Percentiles rank a stretch among this genome's conserved stretches.
Conservation (phyloP, 2,797 vertebrate genomes). For the Diceros bicornis region DNA sequence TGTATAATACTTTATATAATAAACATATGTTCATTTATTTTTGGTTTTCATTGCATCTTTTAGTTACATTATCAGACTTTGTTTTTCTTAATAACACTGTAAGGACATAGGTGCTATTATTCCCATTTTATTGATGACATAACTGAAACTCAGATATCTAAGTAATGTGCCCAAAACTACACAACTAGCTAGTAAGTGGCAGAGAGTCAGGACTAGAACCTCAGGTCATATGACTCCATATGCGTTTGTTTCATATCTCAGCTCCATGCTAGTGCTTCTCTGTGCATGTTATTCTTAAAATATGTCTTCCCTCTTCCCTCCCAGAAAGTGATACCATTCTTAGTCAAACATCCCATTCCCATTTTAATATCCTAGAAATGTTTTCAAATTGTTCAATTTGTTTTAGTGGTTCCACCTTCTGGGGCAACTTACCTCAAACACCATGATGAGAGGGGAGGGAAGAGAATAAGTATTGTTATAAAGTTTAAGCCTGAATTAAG, state of each 20-base stretch:
- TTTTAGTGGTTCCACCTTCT: conserved; percentile 24
- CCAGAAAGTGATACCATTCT: neutral
- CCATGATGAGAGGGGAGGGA: neutral
- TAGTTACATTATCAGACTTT: neutral
- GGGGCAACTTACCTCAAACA: conserved; percentile 6
- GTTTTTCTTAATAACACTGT: neutral
- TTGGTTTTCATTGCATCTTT: neutral
- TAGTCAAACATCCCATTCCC: neutral
- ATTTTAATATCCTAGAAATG: conserved; percentile 24
- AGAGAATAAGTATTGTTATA: conserved; percentile 43
- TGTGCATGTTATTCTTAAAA: conserved; percentile 53
- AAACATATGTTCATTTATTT: neutral
- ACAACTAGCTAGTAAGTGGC: neutral
- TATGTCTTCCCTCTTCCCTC: neutral
- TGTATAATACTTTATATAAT: neutral
- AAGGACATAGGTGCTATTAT: neutral
- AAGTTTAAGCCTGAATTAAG: conserved; percentile 61
- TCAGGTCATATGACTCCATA: neutral
- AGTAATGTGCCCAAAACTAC: neutral
- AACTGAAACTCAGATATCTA: conserved; percentile 23
- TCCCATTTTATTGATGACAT: neutral
- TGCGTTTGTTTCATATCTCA: neutral
- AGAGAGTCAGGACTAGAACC: neutral
- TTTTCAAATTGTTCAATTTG: conserved; percentile 57
- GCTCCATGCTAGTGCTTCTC: neutral